A percentile compares a stretch with the other conserved stretches of the same genome.
Conservation (phyloP, 2,113 vertebrate genomes). For the Malurus elegans region DNA sequence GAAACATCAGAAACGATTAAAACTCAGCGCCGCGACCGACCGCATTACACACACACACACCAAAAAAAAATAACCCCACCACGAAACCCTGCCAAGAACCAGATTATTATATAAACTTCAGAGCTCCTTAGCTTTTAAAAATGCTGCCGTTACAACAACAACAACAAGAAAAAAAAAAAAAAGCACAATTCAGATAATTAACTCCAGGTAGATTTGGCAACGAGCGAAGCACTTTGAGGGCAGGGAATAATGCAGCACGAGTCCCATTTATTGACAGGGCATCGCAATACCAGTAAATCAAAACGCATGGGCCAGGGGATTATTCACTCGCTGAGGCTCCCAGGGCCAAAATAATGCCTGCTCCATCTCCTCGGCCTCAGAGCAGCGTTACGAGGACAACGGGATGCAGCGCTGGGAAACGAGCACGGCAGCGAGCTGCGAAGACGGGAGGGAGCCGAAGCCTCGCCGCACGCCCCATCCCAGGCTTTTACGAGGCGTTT, state of each 20-base stretch:
- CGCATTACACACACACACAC: not conserved
- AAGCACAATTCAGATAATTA: slow-evolving; percentile 30
- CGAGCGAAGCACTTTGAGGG: not conserved
- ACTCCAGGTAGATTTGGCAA: slow-evolving; percentile 58
- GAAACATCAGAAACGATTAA: slow-evolving; percentile 2
- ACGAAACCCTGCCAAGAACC: slow-evolving; percentile 5
- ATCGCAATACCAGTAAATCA: not conserved
- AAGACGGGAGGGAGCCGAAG: not conserved
- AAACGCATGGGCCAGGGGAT: not conserved
- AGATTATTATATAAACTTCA: slow-evolving; percentile 62
- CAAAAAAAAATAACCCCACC: not conserved
- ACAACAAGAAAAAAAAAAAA: not conserved
- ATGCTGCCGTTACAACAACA: not conserved
- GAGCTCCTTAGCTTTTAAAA: slow-evolving; percentile 43
- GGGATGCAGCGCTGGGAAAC: not conserved
- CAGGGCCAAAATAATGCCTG: not conserved
- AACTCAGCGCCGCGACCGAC: not conserved
- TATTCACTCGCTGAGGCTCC: not conserved
- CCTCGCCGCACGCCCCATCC: not conserved
- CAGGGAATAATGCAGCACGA: not conserved
- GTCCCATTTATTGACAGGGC: not conserved
- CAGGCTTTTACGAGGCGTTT: not conserved
- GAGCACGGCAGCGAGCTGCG: not conserved
- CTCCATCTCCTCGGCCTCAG: not conserved
- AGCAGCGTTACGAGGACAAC: not conserved